Conservation (phyloP, 1,140 invertebrate species). For the Drosophila seguyi region DNA sequence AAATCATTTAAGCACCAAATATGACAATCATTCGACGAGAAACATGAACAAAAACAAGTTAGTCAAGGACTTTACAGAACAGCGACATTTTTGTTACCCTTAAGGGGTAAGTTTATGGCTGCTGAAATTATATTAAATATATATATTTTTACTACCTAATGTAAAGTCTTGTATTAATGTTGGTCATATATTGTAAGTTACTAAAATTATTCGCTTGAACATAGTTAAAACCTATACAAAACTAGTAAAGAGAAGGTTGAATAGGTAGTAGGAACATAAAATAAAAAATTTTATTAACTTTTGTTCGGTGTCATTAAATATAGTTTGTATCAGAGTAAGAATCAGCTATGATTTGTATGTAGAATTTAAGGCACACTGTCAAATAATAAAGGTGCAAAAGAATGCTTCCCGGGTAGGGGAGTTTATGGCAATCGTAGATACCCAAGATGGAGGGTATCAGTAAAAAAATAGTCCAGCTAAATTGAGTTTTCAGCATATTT, state of each 20-base stretch:
- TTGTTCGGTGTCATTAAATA: not conserved
- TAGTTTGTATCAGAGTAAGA: not conserved
- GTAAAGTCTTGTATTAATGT: not conserved
- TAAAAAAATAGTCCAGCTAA: constrained; percentile 11
- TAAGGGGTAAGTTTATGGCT: not conserved
- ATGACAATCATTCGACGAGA: constrained; percentile 40
- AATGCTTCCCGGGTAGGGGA: not conserved
- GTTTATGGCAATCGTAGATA: not conserved
- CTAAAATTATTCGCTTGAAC: not conserved
- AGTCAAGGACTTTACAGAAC: too few relatives aligned
- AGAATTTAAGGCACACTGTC: not conserved
- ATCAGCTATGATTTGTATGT: not conserved
- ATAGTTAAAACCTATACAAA: not conserved
- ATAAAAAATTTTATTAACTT: not conserved
- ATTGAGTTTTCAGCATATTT: constrained; percentile 39
- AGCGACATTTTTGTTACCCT: constrained; percentile 5
- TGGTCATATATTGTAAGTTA: not conserved
- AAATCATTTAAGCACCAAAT: constrained; percentile 59
- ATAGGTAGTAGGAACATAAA: not conserved
- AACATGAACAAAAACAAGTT: constrained; percentile 16
- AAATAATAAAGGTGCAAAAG: too few relatives aligned
- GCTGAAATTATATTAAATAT: not conserved
- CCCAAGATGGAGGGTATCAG: not conserved
- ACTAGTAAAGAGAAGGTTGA: not conserved
- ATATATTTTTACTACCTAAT: not conserved